Base-by-base conservation (phyloP, 2,113 vertebrate genomes). In the Passer montanus region DNA sequence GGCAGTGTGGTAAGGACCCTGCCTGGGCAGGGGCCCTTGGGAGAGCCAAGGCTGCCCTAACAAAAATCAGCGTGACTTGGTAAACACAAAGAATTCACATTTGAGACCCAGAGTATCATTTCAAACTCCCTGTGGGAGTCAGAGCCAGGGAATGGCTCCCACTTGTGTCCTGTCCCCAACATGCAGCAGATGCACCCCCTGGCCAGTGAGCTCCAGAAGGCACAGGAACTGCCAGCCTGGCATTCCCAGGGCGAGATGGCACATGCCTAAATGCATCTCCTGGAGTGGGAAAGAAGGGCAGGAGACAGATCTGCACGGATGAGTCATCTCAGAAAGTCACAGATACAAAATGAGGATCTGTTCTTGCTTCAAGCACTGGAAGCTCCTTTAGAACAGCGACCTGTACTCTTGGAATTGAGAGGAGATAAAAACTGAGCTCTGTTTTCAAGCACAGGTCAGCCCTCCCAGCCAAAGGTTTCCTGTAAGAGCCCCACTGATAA, bases 291-390 rank as follows among this genome's bases (percentile, higher is more conserved):
- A 92, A 95, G 70, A 46, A 89, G 62, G 44, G 63, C 85, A 95
- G 76, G 59, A 84, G 15, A 86, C 89, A 95, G 72, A 93, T 80
- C 85, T 72, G 43, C 39, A 50, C 2, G 2, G 82, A 87, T 94
- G 85, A 95, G 77, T 95, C 90, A 95, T 59, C 87, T 49, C 39
- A 70, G 33, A 37, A 90, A 93, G 41, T 39, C 90, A 85, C 63
- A 89, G 78, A 69, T 27, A 73, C 41, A 87, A 73, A n/a, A 43
- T 3, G 22, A 95, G 44, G 75, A 86, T 86, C 55, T 88, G 82
- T 67, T 95, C 91, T 64, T 67, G 43, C 69, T 91, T 83, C 47
- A 67, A 74, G 67, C 41, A 50, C 21, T 19, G 55, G 9, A 70
- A 86, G 27, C n/a, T 81, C 80, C 49, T 92, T 59, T 93, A 84